Conservation (phyloP, 2,113 vertebrate genomes). For the Rhadina sibilatrix region DNA sequence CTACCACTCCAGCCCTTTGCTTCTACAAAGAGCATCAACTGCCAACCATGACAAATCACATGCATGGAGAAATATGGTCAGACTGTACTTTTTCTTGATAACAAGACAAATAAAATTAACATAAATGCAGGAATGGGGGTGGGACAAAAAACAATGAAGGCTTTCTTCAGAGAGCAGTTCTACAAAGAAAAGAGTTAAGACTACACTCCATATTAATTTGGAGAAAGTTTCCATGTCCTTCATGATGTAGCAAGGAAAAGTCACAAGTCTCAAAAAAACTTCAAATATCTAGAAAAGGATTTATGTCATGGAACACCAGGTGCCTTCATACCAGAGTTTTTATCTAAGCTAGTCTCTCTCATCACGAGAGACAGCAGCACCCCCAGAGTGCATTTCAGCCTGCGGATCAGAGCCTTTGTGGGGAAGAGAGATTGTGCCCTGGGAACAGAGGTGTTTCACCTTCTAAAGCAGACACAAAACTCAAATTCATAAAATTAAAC, state of each 20-base stretch:
- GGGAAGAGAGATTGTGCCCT: not conserved
- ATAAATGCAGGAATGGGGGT: not conserved
- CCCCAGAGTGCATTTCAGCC: not conserved
- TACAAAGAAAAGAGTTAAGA: not conserved
- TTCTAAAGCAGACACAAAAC: not conserved
- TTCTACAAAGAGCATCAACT: constrained; percentile 28
- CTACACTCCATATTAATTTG: not conserved
- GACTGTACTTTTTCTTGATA: constrained; percentile 30
- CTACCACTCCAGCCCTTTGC: not conserved
- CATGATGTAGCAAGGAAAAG: not conserved
- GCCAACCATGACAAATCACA: not conserved
- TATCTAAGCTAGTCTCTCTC: not conserved
- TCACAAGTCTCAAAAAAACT: not conserved
- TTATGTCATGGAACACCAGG: not conserved
- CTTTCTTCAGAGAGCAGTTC: not conserved
- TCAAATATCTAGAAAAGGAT: not conserved
- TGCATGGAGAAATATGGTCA: constrained; percentile 8
- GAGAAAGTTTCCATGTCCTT: not conserved
- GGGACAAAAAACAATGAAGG: not conserved
- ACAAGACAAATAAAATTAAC: constrained; percentile 43
- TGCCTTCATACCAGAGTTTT: not conserved
- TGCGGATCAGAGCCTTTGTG: not conserved
- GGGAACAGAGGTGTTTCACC: not conserved
- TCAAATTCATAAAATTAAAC: not conserved
- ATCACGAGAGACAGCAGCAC: not conserved